These are phyloP conservation scores for Anarsia innoxiella DNA, from an alignment of 2,888 invertebrate species.

Conservation along the genomic window DNA sequence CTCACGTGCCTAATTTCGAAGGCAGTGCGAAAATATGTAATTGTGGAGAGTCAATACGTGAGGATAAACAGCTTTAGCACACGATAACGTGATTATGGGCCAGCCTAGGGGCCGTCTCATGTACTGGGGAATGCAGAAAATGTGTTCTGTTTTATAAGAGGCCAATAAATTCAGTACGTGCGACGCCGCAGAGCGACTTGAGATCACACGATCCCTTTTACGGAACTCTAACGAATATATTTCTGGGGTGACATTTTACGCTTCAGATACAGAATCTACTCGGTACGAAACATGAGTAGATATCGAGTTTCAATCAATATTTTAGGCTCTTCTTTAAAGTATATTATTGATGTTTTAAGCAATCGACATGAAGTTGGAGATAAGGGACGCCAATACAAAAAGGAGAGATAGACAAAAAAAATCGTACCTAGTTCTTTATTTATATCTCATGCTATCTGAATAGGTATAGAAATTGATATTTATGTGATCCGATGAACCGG, in stretches of 20 bases:
- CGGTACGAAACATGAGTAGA: too few species aligned
- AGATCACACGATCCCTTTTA: constrained; percentile 32
- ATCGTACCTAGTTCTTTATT: too few species aligned
- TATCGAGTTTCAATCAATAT: too few species aligned
- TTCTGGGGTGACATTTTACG: constrained; percentile 1
- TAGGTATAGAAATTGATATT: constrained; percentile 7
- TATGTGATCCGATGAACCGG: constrained; percentile 5
- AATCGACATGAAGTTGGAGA: too few species aligned
- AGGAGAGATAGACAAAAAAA: too few species aligned
- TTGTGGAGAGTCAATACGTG: neutral
- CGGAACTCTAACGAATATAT: neutral
- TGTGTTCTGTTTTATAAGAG: constrained; percentile 65
- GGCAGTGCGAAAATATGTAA: neutral
- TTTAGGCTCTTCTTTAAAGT: too few species aligned
- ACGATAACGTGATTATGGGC: neutral
- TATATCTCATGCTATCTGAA: too few species aligned
- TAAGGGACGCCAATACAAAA: too few species aligned
- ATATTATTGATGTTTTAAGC: too few species aligned
- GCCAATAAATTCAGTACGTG: constrained; percentile 66
- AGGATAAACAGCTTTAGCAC: too few species aligned
- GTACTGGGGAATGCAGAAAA: constrained; percentile 47
- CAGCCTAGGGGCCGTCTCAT: neutral
- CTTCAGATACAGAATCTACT: too few species aligned
- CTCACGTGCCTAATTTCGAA: neutral
- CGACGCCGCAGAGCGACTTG: constrained; percentile 38